These are phyloP conservation scores for Acanthosepion lycidas DNA, from an alignment of 2,888 invertebrate genomes.

Conservation along the genomic window DNA sequence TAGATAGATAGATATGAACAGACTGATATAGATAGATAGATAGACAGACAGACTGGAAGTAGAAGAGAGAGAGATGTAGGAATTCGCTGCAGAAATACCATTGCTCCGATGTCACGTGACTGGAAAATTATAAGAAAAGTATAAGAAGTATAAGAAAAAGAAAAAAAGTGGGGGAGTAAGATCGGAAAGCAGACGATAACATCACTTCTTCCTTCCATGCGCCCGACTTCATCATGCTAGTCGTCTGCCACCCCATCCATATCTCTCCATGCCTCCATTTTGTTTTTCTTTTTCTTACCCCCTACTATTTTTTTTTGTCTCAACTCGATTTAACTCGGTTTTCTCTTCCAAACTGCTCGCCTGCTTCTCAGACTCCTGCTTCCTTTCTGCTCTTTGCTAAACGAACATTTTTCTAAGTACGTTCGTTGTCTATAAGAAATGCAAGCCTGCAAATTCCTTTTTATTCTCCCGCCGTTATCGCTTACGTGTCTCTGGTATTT, in stretches of 20 bases:
- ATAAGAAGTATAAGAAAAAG: background rate
- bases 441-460: slow-evolving; percentile 20
- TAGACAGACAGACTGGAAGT: background rate
- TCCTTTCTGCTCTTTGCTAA: background rate
- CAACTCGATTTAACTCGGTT: background rate
- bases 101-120: background rate
- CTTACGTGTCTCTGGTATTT: background rate
- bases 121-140: too few species aligned
- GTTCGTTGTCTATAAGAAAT: background rate
- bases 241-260: background rate
- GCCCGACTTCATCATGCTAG: background rate
- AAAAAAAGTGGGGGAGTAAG: background rate
- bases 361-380: background rate
- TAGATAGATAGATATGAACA: background rate
- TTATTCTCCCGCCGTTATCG: background rate
- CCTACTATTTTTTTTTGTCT: too few species aligned
- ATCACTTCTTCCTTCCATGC: background rate
- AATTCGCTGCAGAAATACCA: background rate
- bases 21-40: background rate
- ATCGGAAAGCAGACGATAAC: background rate
- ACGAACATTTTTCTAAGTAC: background rate
- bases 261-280: background rate
- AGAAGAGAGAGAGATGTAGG: background rate
- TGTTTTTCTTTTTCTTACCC: background rate
- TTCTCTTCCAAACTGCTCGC: background rate